Conservation (phyloP, 2,888 invertebrate genomes). For the Cheilosia grossa region DNA sequence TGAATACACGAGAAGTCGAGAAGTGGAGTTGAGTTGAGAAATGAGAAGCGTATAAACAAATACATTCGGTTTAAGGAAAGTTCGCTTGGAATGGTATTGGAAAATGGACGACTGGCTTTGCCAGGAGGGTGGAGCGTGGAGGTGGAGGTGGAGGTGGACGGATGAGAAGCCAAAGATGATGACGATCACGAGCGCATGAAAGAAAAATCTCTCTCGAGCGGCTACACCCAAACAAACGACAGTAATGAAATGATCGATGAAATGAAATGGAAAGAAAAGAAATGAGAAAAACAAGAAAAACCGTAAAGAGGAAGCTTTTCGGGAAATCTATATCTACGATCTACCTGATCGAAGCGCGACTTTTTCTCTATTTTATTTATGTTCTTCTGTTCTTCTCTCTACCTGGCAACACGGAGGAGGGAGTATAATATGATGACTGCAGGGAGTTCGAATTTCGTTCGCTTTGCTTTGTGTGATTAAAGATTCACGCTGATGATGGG, state of each 20-base stretch:
- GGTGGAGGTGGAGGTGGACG: not conserved
- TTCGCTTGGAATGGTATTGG: slow-evolving; percentile 4
- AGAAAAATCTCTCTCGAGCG: slow-evolving; percentile 14
- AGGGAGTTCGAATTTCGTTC: slow-evolving; percentile 26
- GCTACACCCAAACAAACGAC: slow-evolving; percentile 29
- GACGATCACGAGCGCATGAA: slow-evolving; percentile 8
- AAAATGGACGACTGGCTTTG: not conserved
- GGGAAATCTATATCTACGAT: slow-evolving; percentile 31
- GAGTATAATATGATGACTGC: not conserved
- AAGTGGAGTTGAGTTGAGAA: slow-evolving; percentile 8
- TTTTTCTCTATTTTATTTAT: slow-evolving; percentile 5
- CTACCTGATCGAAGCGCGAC: slow-evolving; percentile 44
- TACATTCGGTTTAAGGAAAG: slow-evolving; percentile 23
- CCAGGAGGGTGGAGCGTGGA: not conserved
- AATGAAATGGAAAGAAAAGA: not conserved
- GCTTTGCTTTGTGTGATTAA: slow-evolving; percentile 44
- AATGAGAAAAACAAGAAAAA: slow-evolving; percentile 9
- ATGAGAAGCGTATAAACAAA: slow-evolving; percentile 20
- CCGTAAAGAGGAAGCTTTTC: slow-evolving; percentile 58
- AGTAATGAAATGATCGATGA: slow-evolving; percentile 41
- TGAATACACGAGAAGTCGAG: slow-evolving; percentile 17
- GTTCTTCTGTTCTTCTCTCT: not conserved
- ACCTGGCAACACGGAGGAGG: not conserved
- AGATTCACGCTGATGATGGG: slow-evolving; percentile 66
- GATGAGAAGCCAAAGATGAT: not conserved